Base-by-base conservation (phyloP, 2,113 vertebrate genomes). In the Anguilla rostrata region DNA sequence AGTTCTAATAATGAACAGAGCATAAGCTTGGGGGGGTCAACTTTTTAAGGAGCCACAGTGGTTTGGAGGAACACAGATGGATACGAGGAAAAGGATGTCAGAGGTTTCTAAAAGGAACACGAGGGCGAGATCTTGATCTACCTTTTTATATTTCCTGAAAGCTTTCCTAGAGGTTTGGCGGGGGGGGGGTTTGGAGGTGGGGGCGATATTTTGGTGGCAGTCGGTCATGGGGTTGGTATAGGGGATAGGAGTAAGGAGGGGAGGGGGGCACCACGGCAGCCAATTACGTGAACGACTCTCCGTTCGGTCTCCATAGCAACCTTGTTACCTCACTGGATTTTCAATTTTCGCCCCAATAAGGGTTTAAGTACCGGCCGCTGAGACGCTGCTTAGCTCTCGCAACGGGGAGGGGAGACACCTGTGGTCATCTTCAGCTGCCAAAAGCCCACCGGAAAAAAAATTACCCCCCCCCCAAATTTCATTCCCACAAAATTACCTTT, bases 281-380 rank as follows among this genome's bases (percentile, higher is more conserved):
- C 26, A 26, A 11, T 26, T 34, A 34, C 34, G 71, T 9, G 39
- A 39, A 80, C 2, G 15, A 15, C 78, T 22, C 14, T 12, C 20
- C 71, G 12, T 84, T 15, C 71, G 3, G 18, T 88, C 84, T 81
- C 85, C 85, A 87, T 88, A 60, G 79, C 57, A 78, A 84, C 78
- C 34, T 34, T 16, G 40, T 78, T 88, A 86, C 86, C 75, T 60
- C 83, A 79, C 57, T 88, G n/a, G 66, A 88, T 87, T 89, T 34
- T 84, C 78, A 88, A 82, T 85, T 85, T 85, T 83, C 39, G 39
- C 71, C 63, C 34, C 39, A 63, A 83, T 81, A 75, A 60, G 81
- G 49, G 6, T 66, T 46, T 46, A 84, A 84, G 12, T 82, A 81
- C 49, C 81, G 57, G 5, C 78, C 14, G 40, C 78, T 66, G 71